Base-by-base conservation (phyloP, 2,888 invertebrate genomes). In the Hypolimnas misippus region DNA sequence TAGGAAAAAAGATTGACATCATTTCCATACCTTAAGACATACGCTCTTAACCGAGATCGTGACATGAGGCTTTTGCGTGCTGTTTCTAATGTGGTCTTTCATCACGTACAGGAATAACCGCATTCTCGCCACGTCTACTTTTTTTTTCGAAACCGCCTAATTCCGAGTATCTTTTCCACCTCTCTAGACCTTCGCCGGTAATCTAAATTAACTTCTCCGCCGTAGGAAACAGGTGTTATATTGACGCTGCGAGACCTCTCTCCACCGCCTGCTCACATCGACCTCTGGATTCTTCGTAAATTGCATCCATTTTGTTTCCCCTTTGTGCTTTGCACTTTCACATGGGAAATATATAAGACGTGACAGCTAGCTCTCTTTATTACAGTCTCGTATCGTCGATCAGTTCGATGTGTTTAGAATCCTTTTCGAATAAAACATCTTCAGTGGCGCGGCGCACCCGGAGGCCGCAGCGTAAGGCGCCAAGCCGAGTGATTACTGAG, bases 241-340 rank as follows among this genome's bases (percentile, higher is more conserved):
- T 57, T 12, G 21, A 56, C 35, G n/a, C 38, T 14, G 5, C 38
- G 14, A 6, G 10, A n/a, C 8, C 29, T 35, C 1, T 5, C 17
- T 12, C 35, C 42, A n/a, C 25, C 14, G 8, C 7, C 19, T 16
- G 16, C 31, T 6, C 44, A 25, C 46, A 31, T 5, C 52, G 33
- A 33, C 21, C 16, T 14, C 19, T 8, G 25, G 19, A 35, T 46
- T 10, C 38, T 52, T 33, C 55, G 64, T 71, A 76, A 76, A 76
- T 76, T 76, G 73, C 73, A 75, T 74, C 68, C 67, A 74, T 76
- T 75, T 73, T 70, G 69, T 10, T 49, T 71, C 68, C 70, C 57
- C 68, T 66, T 66, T 64, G 66, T 59, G 64, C 59, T 59, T 64
- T 64, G 66, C 66, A 66, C 56, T 64, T 59, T 44, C 52, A 53